Percentiles rank a stretch among this genome's conserved stretches.
These are phyloP conservation scores for Sebastes iracundus DNA, from an alignment of 2,797 vertebrate species.

Conservation along the genomic window DNA sequence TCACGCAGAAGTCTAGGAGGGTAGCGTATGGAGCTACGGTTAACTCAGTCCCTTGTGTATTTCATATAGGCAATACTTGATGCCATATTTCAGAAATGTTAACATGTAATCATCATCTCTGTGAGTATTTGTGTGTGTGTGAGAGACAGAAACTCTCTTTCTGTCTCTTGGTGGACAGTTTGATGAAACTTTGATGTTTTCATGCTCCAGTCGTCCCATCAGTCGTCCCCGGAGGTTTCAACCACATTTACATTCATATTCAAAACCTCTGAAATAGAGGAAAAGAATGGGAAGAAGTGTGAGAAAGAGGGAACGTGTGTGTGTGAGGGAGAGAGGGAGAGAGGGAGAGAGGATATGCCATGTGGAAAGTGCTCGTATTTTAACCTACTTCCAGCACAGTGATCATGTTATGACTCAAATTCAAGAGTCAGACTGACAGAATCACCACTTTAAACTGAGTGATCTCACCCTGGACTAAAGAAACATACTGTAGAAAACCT, in stretches of 20 bases:
- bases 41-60: too few species aligned
- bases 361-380: constrained; percentile 36
- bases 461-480: not conserved
- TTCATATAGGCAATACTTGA: not conserved
- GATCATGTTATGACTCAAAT: constrained; percentile 20
- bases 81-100: not conserved
- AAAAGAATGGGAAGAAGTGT: constrained; percentile 19
- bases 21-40: too few species aligned
- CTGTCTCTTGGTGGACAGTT: constrained; percentile 25
- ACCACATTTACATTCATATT: constrained; percentile 48
- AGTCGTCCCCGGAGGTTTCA: constrained; percentile 50
- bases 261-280: constrained; percentile 27
- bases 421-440: constrained; percentile 17
- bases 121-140: not conserved
- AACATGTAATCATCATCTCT: not conserved
- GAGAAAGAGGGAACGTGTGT: not conserved
- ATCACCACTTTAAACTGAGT: not conserved
- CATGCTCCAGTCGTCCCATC: constrained; percentile 57
- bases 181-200: constrained; percentile 72
- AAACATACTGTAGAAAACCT: not conserved
- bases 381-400: constrained; percentile 70
- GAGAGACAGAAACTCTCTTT: not conserved
- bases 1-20: too few species aligned
- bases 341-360: not conserved
- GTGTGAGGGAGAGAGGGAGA: not conserved